Conservation (phyloP, 2,888 invertebrate species). For the Amblyjoppa proteus region DNA sequence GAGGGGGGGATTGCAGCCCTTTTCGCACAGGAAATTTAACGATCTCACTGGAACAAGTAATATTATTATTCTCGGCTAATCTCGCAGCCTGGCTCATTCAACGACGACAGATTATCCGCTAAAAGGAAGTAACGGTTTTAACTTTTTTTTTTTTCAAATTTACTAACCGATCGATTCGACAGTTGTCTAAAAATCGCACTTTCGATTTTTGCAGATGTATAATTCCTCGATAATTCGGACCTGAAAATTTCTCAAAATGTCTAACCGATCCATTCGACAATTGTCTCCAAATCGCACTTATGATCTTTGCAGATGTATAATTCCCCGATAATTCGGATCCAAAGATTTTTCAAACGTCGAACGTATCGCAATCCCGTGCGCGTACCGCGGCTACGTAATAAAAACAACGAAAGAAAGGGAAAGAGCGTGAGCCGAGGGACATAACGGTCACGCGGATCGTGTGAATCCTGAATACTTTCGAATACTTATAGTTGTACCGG, state of each 20-base stretch:
- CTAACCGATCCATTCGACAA: too few relatives aligned
- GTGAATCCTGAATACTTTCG: conserved; percentile 65
- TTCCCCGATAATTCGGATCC: not conserved
- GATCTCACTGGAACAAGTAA: not conserved
- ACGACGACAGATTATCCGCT: too few relatives aligned
- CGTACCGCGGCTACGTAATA: conserved; percentile 4
- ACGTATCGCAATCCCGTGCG: not conserved
- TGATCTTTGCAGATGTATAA: not conserved
- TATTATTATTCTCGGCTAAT: not conserved
- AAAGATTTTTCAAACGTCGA: not conserved
- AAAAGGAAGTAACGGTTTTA: too few relatives aligned
- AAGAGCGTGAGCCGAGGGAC: conserved; percentile 50
- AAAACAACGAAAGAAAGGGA: conserved; percentile 46
- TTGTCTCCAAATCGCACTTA: too few relatives aligned
- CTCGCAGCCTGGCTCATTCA: not conserved
- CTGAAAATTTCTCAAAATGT: too few relatives aligned
- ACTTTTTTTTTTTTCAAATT: too few relatives aligned
- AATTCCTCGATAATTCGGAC: not conserved
- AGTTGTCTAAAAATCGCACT: too few relatives aligned
- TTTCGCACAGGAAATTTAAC: not conserved
- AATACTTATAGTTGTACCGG: conserved; percentile 46
- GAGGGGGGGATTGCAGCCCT: not conserved
- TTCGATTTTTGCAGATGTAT: not conserved
- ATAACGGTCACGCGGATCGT: conserved; percentile 60
- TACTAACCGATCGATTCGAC: too few relatives aligned